Percentiles rank a stretch among this genome's conserved stretches.
phyloP scores from a whole-genome alignment of 2,113 vertebrate genomes.

The Embiotoca jacksoni region DNA sequence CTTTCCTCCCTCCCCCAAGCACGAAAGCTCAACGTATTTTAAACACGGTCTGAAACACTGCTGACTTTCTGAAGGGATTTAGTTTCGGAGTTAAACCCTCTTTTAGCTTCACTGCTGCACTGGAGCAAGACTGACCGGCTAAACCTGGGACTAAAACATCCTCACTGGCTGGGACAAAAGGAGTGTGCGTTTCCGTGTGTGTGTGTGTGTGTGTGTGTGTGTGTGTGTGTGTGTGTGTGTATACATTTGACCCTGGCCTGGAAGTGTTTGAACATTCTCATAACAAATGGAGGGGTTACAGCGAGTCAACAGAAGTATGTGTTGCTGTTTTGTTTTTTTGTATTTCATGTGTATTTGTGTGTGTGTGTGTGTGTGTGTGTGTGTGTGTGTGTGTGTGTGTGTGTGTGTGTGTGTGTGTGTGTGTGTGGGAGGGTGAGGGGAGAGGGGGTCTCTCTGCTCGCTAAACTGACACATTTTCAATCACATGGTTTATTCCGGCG shows the following conservation, averaged over 20 bases:
- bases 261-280: slow-evolving; percentile 55
- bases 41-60: not conserved
- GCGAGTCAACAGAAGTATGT: slow-evolving; percentile 9
- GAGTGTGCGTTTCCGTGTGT: no score
- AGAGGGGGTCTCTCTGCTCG: not conserved
- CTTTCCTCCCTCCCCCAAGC: no score
- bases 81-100: not conserved
- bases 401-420: slow-evolving; percentile 18
- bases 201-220: not conserved
- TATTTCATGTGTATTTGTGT: not conserved
- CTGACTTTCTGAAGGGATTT: slow-evolving; percentile 26
- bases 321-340: not conserved
- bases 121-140: slow-evolving; percentile 31
- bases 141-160: slow-evolving; percentile 23
- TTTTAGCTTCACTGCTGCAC: slow-evolving; percentile 42
- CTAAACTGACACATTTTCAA: slow-evolving; percentile 76
- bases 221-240: slow-evolving; percentile 18
- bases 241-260: slow-evolving; percentile 37
- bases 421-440: slow-evolving; percentile 1
- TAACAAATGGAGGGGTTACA: slow-evolving; percentile 41
- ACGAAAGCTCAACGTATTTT: not conserved
- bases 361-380: not conserved
- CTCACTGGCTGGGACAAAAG: no score
- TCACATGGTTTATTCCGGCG: slow-evolving; percentile 70
- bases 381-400: slow-evolving; percentile 24